A percentile compares a stretch with the other conserved stretches of the same genome.
Evolutionary conservation across 2,888 invertebrate species (phyloP).

Genomic region (Anticlea derivata): DNA sequence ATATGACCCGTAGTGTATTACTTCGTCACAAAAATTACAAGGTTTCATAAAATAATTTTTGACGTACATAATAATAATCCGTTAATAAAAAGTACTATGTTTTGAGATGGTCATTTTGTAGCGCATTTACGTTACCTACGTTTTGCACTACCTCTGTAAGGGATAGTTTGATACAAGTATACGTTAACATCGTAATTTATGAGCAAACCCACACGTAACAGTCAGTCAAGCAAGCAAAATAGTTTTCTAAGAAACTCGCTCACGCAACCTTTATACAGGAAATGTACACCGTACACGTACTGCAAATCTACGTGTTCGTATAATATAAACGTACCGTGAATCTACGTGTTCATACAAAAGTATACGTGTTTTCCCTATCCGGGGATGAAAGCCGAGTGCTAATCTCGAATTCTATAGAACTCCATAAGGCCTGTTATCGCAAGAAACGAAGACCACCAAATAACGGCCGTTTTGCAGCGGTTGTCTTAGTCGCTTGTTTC

Average conservation of each 20-base stretch:
- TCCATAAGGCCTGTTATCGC: background rate
- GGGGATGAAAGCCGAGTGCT: constrained; percentile 6
- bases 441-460: background rate
- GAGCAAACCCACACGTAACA: background rate
- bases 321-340: constrained; percentile 5
- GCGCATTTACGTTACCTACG: too few species aligned
- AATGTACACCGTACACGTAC: constrained; percentile 3
- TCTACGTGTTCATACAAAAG: constrained; percentile 4
- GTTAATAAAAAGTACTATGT: too few species aligned
- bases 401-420: constrained; percentile 16
- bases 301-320: constrained; percentile 9
- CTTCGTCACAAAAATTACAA: too few species aligned
- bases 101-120: too few species aligned
- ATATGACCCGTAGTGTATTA: too few species aligned
- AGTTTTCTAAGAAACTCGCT: background rate
- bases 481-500: too few species aligned
- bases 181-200: too few species aligned
- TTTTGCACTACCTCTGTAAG: too few species aligned
- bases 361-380: constrained; percentile 14
- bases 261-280: constrained; percentile 2
- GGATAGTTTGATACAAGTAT: too few species aligned
- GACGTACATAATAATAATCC: too few species aligned
- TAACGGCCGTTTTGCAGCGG: background rate
- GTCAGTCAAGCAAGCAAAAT: constrained; percentile 1
- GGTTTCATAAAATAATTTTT: too few species aligned